Conservation (phyloP, 2,888 invertebrate species). For the Platycheirus rosarum region DNA sequence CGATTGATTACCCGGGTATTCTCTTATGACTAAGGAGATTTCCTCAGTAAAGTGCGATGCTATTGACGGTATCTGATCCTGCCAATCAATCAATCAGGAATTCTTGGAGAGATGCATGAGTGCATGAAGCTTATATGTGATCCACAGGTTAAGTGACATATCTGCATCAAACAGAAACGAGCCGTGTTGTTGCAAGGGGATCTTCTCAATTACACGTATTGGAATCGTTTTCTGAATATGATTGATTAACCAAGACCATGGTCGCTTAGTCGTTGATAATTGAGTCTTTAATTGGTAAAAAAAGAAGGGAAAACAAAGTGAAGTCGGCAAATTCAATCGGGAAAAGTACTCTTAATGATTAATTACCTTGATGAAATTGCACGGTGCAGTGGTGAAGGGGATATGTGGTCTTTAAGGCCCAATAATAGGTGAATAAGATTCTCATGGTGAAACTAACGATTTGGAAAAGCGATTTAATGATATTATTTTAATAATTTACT, state of each 20-base stretch:
- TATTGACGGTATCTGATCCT: constrained; percentile 63
- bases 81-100: constrained; percentile 73
- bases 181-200: constrained; percentile 29
- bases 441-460: too few relatives aligned
- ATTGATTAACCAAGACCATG: constrained; percentile 54
- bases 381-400: constrained; percentile 4
- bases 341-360: constrained; percentile 52
- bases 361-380: constrained; percentile 29
- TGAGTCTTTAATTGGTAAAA: constrained; percentile 60
- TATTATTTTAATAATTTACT: too few relatives aligned
- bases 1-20: constrained; percentile 51
- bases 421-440: not conserved
- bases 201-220: constrained; percentile 48
- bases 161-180: constrained; percentile 35
- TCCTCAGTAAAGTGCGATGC: constrained; percentile 30
- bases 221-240: constrained; percentile 60
- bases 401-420: not conserved
- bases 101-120: constrained; percentile 34
- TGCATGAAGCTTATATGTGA: not conserved
- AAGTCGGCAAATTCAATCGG: constrained; percentile 22
- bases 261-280: constrained; percentile 26
- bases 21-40: constrained; percentile 50
- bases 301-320: constrained; percentile 50
- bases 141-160: constrained; percentile 34
- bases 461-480: too few relatives aligned